Percentiles rank a stretch among this genome's conserved stretches.
Conservation (phyloP, 2,888 invertebrate species). For the Drosophila anomalata region DNA sequence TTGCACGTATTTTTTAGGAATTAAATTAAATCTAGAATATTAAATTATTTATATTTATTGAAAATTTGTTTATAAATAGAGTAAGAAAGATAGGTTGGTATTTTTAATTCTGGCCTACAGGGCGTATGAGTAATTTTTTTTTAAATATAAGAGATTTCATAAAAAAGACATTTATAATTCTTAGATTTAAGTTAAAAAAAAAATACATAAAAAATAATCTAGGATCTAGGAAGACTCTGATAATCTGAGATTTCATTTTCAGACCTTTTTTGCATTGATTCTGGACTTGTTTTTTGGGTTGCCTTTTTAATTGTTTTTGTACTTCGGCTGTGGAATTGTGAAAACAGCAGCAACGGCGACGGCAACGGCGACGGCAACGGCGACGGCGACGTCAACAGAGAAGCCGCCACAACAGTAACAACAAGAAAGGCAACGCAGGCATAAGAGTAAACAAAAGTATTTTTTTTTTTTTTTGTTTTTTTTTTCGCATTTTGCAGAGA, state of each 20-base stretch:
- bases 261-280: slow-evolving; percentile 51
- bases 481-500: slow-evolving; percentile 62
- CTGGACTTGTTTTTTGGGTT: slow-evolving; percentile 51
- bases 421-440: slow-evolving; percentile 69
- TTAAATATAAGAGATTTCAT: no score
- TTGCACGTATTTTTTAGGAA: no score
- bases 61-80: no score
- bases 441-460: slow-evolving; percentile 77
- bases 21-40: no score
- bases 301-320: slow-evolving; percentile 48
- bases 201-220: no score
- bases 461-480: slow-evolving; percentile 37
- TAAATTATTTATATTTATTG: no score
- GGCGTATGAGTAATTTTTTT: slow-evolving; percentile 2
- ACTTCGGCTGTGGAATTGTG: slow-evolving; percentile 74
- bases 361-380: slow-evolving; percentile 38
- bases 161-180: no score
- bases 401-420: slow-evolving; percentile 16
- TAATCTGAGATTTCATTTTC: neutral
- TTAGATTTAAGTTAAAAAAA: no score
- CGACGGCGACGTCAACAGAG: slow-evolving; percentile 54
- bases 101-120: no score
- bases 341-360: slow-evolving; percentile 71
- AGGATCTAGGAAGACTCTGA: neutral
- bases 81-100: no score